Base-by-base conservation (phyloP, 2,113 vertebrate genomes). In the Pangasianodon hypophthalmus region DNA sequence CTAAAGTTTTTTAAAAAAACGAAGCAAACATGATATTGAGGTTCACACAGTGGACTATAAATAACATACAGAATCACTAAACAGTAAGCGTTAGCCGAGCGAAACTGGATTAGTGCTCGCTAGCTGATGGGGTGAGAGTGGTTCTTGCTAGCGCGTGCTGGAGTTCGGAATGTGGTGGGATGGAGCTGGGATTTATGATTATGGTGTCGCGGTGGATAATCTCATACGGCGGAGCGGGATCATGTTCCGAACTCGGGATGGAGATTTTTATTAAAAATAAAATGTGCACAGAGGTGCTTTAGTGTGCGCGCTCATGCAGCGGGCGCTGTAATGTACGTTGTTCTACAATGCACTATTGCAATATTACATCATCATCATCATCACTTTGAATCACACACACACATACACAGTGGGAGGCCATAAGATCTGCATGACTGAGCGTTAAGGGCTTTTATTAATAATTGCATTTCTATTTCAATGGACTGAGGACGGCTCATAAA, bases 391-490 rank as follows among this genome's bases (percentile, higher is more conserved):
- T 56, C 9, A 9, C 44, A 62, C 50, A 32, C 21, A 84, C 16
- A 16, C 29, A 60, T 32, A 44, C 3, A 26, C 6, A 48, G n/a
- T 19, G 13, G 13, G 54, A 73, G 29, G 71, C 64, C 52, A 90
- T 90, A 81, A 58, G 75, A 86, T 86, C 8, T 71, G 89, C 89
- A 56, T 58, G 84, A 37, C 75, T 90, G 89, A 90, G 77, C 85
- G 18, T 71, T 90, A 87, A 82, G 60, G 26, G 75, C 41, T 90
- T 90, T 90, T 90, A 90, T 90, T 87, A 87, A 90, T 90, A 90
- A 90, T 90, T 90, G 89, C 89, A 71, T 90, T 90, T 87, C 89
- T 82, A 86, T 90, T 90, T 90, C 37, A 86, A 48, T 81, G 60
- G 37, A 50, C 44, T 62, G 54, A 46, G 26, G 69, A 77, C 6